These are phyloP conservation scores for Drosophila santomea DNA, from an alignment of 1,140 invertebrate species.

Conservation along the genomic window DNA sequence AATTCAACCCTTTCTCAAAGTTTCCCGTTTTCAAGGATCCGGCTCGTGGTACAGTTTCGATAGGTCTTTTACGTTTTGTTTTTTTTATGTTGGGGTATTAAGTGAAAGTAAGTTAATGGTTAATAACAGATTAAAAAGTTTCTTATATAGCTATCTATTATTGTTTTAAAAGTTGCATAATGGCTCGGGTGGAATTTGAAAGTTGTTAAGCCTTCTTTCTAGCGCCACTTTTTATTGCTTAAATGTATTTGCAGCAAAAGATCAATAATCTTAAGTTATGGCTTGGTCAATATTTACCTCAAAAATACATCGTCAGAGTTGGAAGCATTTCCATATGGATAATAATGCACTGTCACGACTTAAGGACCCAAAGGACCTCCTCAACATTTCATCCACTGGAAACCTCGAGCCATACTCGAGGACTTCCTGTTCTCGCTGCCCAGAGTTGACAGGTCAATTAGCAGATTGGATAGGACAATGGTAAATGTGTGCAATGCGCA, in stretches of 20 bases:
- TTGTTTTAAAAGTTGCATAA: too few relatives aligned
- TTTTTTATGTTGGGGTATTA: neutral
- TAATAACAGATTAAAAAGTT: too few relatives aligned
- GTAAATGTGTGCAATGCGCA: neutral
- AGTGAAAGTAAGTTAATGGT: too few relatives aligned
- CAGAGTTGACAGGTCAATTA: slow-evolving; percentile 28
- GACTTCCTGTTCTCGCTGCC: slow-evolving; percentile 27
- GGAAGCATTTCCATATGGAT: neutral
- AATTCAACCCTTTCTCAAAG: slow-evolving; percentile 51
- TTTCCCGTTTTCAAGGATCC: neutral
- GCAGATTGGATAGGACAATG: slow-evolving; percentile 1
- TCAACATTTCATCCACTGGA: neutral
- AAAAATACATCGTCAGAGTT: too few relatives aligned
- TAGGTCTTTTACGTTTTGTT: too few relatives aligned
- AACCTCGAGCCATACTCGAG: slow-evolving; percentile 10
- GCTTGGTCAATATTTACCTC: too few relatives aligned
- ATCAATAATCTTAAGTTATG: too few relatives aligned
- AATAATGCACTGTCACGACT: neutral
- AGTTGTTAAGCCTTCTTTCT: too few relatives aligned
- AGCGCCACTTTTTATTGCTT: too few relatives aligned
- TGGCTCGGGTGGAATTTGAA: too few relatives aligned
- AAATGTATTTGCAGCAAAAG: too few relatives aligned
- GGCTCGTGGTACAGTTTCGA: slow-evolving; percentile 43
- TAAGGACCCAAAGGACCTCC: neutral
- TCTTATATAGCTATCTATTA: too few relatives aligned